Evolutionary conservation across 2,797 vertebrate genomes (phyloP).

Genomic region (Florisuga fusca): DNA sequence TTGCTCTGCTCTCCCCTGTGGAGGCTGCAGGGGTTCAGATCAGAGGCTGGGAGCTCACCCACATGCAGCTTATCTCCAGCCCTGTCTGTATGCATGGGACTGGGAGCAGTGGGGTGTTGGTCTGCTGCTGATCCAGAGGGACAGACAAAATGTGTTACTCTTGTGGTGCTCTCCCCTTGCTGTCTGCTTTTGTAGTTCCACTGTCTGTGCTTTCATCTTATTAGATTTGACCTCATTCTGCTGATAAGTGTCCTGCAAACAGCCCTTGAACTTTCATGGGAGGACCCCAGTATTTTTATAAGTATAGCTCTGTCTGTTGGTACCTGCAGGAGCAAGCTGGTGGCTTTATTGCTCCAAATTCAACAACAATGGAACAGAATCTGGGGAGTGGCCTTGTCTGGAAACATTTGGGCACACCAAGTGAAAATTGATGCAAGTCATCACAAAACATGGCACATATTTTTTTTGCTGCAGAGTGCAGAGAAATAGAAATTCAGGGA

Average conservation of each 20-base stretch:
- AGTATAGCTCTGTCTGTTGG: not conserved
- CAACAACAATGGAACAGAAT: not conserved
- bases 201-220: not conserved
- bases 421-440: not conserved
- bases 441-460: not conserved
- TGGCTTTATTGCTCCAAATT: not conserved
- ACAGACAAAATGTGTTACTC: not conserved
- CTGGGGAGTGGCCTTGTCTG: not conserved
- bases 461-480: not conserved
- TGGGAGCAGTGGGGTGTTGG: fast-evolving
- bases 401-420: not conserved
- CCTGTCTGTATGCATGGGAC: fast-evolving
- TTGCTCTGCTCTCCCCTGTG: not conserved
- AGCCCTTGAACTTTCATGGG: not conserved
- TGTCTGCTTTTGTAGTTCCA: not conserved
- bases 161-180: not conserved
- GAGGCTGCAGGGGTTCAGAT: not conserved
- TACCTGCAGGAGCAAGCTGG: not conserved
- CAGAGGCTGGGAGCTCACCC: not conserved
- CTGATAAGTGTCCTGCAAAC: not conserved
- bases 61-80: not conserved
- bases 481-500: not conserved
- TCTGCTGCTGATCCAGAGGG: not conserved
- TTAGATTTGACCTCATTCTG: not conserved
- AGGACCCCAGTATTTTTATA: not conserved